A percentile compares a stretch with the other conserved stretches of the same genome.
Evolutionary conservation across 2,113 vertebrate genomes (phyloP).

Genomic region (Tamias sibiricus): DNA sequence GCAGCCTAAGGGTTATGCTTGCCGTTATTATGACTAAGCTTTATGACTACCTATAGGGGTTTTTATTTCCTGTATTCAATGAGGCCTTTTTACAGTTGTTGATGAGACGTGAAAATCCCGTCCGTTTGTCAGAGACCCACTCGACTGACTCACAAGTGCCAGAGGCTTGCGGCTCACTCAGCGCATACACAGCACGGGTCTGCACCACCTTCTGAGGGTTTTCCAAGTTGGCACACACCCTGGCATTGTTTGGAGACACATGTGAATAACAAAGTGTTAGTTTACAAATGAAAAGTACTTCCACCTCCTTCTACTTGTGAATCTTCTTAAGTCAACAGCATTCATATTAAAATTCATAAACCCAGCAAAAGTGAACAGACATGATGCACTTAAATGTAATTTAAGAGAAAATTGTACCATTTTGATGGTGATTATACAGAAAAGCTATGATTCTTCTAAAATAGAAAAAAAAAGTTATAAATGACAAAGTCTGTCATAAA

Average conservation of each 20-base stretch:
- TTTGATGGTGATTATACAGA: neutral
- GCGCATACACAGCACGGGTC: too few relatives aligned
- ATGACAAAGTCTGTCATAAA: neutral
- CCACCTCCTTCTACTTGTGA: neutral
- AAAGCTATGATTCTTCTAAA: neutral
- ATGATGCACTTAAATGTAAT: neutral
- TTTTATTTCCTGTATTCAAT: neutral
- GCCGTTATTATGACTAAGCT: neutral
- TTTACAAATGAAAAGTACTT: neutral
- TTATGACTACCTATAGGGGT: neutral
- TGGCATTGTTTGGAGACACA: neutral
- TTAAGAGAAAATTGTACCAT: neutral
- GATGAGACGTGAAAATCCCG: neutral
- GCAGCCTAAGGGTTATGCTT: neutral
- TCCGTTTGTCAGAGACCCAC: neutral
- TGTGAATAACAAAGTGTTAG: neutral
- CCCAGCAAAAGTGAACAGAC: neutral
- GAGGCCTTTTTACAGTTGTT: conserved; percentile 11
- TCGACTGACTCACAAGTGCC: neutral
- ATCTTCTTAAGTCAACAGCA: neutral
- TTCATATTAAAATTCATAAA: neutral
- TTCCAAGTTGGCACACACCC: accelerated
- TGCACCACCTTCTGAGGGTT: too few relatives aligned
- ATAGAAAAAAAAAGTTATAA: neutral
- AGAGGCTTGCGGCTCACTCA: neutral